These are phyloP conservation scores for Percopsis transmontana DNA, from an alignment of 2,113 vertebrate species.

Conservation along the genomic window DNA sequence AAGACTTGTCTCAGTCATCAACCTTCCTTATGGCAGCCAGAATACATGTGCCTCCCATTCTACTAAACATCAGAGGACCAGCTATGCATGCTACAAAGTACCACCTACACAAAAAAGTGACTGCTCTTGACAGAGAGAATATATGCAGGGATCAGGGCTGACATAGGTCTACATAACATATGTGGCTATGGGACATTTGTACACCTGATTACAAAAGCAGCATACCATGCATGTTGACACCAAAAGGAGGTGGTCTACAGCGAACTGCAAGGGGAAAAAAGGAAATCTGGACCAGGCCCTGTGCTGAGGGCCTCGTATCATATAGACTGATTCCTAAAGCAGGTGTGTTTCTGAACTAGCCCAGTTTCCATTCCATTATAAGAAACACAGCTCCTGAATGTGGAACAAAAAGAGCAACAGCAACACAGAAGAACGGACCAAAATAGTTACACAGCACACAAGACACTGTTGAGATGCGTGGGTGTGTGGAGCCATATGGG, in stretches of 20 bases:
- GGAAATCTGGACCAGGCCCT: slow-evolving; percentile 48
- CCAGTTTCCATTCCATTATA: slow-evolving; percentile 33
- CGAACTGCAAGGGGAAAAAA: slow-evolving; percentile 35
- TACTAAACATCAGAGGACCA: slow-evolving; percentile 28
- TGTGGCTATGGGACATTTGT: slow-evolving; percentile 37
- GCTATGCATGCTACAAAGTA: slow-evolving; percentile 13
- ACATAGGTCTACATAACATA: slow-evolving; percentile 11
- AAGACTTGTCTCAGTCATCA: slow-evolving; percentile 6
- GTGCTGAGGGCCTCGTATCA: slow-evolving; percentile 16
- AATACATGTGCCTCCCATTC: slow-evolving; percentile 51
- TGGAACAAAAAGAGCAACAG: slow-evolving; percentile 39
- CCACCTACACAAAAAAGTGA: slow-evolving; percentile 18
- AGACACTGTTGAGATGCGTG: slow-evolving; percentile 25
- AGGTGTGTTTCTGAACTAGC: slow-evolving; percentile 17
- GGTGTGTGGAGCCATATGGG: slow-evolving; percentile 41
- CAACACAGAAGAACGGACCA: slow-evolving; percentile 8
- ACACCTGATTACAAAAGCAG: slow-evolving; percentile 63
- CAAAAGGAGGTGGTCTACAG: slow-evolving; percentile 66
- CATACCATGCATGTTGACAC: slow-evolving; percentile 29
- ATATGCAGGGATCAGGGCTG: slow-evolving; percentile 24
- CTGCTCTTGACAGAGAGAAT: too few species aligned
- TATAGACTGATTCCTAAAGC: slow-evolving; percentile 42
- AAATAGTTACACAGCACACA: slow-evolving; percentile 31
- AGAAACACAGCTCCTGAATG: slow-evolving; percentile 42
- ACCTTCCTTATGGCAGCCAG: slow-evolving; percentile 28